A percentile compares a stretch with the other conserved stretches of the same genome.
These are phyloP conservation scores for Athene cunicularia DNA, from an alignment of 2,113 vertebrate species.

Conservation along the genomic window DNA sequence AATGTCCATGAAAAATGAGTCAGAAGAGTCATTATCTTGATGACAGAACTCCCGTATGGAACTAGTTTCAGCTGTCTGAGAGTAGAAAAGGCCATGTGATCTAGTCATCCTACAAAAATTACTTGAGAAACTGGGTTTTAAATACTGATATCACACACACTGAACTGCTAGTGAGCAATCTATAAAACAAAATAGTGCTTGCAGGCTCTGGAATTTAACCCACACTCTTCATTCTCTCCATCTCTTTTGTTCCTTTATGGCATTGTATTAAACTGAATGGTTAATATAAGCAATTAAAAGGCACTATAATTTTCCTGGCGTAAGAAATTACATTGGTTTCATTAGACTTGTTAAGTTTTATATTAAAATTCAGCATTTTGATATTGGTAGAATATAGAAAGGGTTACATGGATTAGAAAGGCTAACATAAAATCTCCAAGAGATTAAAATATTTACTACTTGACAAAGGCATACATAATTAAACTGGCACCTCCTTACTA, in stretches of 20 bases:
- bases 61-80: neutral
- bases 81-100: neutral
- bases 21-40: neutral
- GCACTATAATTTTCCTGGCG: neutral
- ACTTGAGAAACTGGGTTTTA: neutral
- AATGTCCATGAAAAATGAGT: conserved; percentile 5
- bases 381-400: neutral
- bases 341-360: neutral
- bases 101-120: neutral
- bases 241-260: conserved; percentile 9
- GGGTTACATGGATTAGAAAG: neutral
- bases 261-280: neutral
- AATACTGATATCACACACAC: neutral
- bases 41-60: neutral
- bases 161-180: neutral
- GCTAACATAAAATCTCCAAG: neutral
- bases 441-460: conserved; percentile 36
- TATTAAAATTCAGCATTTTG: neutral
- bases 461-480: conserved; percentile 10
- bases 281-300: neutral
- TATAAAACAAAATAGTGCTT: conserved; percentile 18
- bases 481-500: conserved; percentile 8
- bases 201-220: neutral
- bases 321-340: neutral
- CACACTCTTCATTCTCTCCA: neutral